Base-by-base conservation (phyloP, 2,797 vertebrate genomes). In the Acipenser transmontanus region DNA sequence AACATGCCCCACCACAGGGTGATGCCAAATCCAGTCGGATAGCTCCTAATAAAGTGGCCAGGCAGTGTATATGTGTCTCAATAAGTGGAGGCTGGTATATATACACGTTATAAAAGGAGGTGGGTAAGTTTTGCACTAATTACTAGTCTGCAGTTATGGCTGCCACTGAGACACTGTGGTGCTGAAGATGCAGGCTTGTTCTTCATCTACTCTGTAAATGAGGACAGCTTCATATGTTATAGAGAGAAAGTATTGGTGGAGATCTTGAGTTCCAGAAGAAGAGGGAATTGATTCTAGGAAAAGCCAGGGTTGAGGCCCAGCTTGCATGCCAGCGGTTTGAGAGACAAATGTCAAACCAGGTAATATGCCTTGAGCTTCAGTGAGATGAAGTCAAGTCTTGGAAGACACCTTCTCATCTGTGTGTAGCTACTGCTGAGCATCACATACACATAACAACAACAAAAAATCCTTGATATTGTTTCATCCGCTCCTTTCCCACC, bases 181-280 rank as follows among this genome's bases (percentile, higher is more conserved):
- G 13, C n/a, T 9, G 51, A n/a, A 56, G 20, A 50, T 54, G 60
- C 63, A 52, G 68, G 52, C 11, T 70, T 34, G 34, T 34, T 34
- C 34, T 34, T 34, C 34, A 34, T 34, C 34, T 34, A 4, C 34
- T 34, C 34, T 34, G 34, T 34, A 34, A 34, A 34, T 34, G 34
- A 34, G 34, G 62, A 78, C 76, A 68, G 52, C 78, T 48, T 82
- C 77, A 59, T 77, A 50, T 79, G 10, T 81, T 82, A 60, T 81
- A 85, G 79, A 87, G 77, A 82, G 81, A 78, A 69, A 69, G 66
- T 80, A 73, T 75, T 66, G 79, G 85, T 70, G 84, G 81, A 67
- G 85, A 85, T 49, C 83, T 82, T 81, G 88, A 94, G 83, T 93
- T 93, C 87, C 92, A 91, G 87, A 91, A 80, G 78, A 91, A 85